Evolutionary conservation across 2,888 invertebrate species (phyloP), one percentile per base, ranked within the genome.

Genomic region (Argyresthia albistria): DNA sequence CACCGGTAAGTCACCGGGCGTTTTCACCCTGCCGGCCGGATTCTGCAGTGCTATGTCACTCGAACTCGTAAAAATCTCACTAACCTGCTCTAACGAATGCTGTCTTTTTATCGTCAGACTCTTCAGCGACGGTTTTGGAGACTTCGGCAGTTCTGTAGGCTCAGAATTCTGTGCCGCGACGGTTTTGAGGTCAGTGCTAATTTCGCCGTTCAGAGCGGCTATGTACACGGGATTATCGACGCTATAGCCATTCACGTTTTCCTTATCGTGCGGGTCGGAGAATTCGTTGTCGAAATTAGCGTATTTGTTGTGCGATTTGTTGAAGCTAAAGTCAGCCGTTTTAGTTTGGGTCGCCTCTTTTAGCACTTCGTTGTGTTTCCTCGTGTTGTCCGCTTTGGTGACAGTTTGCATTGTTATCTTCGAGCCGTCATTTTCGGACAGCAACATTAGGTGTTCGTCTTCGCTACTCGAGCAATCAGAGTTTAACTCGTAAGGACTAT

Each of bases 1-100:
- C 0, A 93, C 92, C 0, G 95, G 95, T 35, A 95, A 89, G 70
- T 95, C 95, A 0, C 95, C 95, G 0, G 95, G 95, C 0, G 95
- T 95, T 67, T 95, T 95, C 0, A 95, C 92, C 50, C 94, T 88
- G 48, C 92, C 92, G 15, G 93, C 92, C 0, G 94, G 93, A 74
- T 95, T 93, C 57, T 93, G 90, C 50, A 95, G 69, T 52, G 91
- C 84, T 3, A 91, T 66, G 64, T 92, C 93, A 0, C 91, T 91
- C 0, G 91, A 90, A 0, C 91, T 90, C 9, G 92, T 90, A 62
- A 94, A 94, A 4, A 94, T 90, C 63, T 94, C 93, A 53, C 91
- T 91, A 51, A 95, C 94, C 50, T 93, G 92, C 62, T 94, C 94
- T 37, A 94, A 73, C 0, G 94, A 93, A 54, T 91, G 91, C 65